Conservation (phyloP, 2,113 vertebrate genomes). For the Lutjanus erythropterus region DNA sequence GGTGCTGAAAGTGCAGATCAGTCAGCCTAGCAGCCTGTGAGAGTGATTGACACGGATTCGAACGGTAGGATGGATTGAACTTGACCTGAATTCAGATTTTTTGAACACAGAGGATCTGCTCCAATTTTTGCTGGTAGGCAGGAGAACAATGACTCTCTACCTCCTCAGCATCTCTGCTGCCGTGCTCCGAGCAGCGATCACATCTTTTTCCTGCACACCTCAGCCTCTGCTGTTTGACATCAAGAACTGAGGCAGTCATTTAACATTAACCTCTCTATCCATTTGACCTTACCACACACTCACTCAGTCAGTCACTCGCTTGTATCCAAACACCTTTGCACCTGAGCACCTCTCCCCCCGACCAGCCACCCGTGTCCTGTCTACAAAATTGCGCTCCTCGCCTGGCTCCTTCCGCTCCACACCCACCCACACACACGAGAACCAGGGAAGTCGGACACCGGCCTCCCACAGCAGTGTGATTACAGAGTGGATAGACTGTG, state of each 20-base stretch:
- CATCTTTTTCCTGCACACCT: slow-evolving; percentile 10
- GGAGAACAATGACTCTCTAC: slow-evolving; percentile 41
- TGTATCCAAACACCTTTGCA: slow-evolving; percentile 59
- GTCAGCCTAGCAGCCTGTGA: slow-evolving; percentile 46
- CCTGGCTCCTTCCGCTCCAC: slow-evolving; percentile 32
- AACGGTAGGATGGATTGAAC: slow-evolving; percentile 66
- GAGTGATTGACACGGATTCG: slow-evolving; percentile 68
- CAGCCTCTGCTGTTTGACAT: slow-evolving; percentile 52
- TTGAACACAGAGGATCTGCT: slow-evolving; percentile 67
- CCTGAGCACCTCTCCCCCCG: slow-evolving; percentile 45
- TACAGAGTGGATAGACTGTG: slow-evolving; percentile 85
- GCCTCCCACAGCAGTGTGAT: slow-evolving; percentile 86
- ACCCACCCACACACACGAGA: slow-evolving; percentile 43
- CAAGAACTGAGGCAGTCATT: slow-evolving; percentile 47
- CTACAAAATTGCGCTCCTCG: slow-evolving; percentile 45
- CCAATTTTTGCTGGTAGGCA: slow-evolving; percentile 60
- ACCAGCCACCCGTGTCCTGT: slow-evolving; percentile 65
- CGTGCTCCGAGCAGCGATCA: not conserved
- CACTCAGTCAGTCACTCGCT: slow-evolving; percentile 2
- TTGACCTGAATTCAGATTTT: slow-evolving; percentile 77
- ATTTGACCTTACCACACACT: slow-evolving; percentile 52
- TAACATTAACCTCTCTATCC: slow-evolving; percentile 54
- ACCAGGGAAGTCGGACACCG: slow-evolving; percentile 81
- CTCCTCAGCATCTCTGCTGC: slow-evolving; percentile 31
- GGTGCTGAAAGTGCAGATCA: slow-evolving; percentile 79